A percentile compares a stretch with the other conserved stretches of the same genome.
These are phyloP conservation scores for Pseudoatta argentina DNA, from an alignment of 1,140 invertebrate species.

Conservation along the genomic window DNA sequence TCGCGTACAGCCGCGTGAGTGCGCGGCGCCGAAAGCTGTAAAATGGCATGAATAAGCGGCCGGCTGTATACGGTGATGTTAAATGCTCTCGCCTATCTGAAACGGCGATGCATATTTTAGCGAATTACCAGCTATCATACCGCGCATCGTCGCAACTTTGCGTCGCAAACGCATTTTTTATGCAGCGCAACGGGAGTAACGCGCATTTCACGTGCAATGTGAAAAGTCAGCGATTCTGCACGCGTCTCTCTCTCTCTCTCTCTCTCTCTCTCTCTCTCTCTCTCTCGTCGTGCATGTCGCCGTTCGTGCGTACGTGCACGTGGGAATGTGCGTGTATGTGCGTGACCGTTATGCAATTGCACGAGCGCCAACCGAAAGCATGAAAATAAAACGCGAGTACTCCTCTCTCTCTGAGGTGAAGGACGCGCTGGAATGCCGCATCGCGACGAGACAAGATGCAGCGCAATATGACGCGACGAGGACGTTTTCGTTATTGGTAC, in stretches of 20 bases:
- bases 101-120: background rate
- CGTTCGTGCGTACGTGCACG: conserved; percentile 6
- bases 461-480: background rate
- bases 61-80: conserved; percentile 5
- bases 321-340: conserved; percentile 44
- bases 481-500: background rate
- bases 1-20: background rate
- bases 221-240: conserved; percentile 48
- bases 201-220: background rate
- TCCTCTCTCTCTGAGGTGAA: conserved; percentile 70
- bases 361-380: conserved; percentile 73
- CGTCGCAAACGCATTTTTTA: conserved; percentile 57
- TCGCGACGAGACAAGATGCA: background rate
- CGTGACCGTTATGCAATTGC: conserved; percentile 77
- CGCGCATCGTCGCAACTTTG: background rate
- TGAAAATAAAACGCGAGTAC: conserved; percentile 73
- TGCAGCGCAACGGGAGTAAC: conserved; percentile 23
- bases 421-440: conserved; percentile 70
- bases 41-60: conserved; percentile 45
- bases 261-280: too few species aligned
- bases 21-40: conserved; percentile 42
- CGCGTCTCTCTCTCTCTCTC: background rate
- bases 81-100: conserved; percentile 37
- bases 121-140: conserved; percentile 25
- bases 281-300: conserved; percentile 31